A percentile compares a stretch with the other conserved stretches of the same genome.
Conservation (phyloP, 2,113 vertebrate genomes). For the Tringa solitaria region DNA sequence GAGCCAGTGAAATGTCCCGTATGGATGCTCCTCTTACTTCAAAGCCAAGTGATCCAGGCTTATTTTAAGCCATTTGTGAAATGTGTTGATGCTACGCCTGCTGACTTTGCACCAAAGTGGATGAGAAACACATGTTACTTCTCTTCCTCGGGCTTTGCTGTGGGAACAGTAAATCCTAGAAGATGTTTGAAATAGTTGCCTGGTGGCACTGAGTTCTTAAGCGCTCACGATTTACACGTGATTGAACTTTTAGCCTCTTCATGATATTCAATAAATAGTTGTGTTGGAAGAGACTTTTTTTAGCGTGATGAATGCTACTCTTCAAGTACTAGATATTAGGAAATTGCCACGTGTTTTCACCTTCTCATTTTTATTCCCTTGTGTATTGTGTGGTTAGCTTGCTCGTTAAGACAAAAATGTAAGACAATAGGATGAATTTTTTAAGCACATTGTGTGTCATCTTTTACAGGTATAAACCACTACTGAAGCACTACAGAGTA, state of each 20-base stretch:
- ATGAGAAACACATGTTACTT: not conserved
- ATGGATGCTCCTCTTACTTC: not conserved
- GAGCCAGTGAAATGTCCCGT: not conserved
- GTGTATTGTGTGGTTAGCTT: not conserved
- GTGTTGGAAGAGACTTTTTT: not conserved
- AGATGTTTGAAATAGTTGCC: not conserved
- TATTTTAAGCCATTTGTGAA: not conserved
- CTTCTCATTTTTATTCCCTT: not conserved
- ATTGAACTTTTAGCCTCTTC: not conserved
- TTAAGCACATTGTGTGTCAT: not conserved
- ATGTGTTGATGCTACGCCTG: not conserved
- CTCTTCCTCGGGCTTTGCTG: not conserved
- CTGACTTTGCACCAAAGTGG: not conserved
- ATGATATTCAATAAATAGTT: not conserved
- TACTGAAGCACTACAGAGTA: not conserved
- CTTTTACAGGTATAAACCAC: not conserved
- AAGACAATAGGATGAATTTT: not conserved
- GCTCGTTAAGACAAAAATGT: not conserved
- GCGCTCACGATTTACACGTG: not conserved
- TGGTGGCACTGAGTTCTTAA: not conserved
- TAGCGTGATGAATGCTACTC: not conserved
- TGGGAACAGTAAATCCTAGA: not conserved
- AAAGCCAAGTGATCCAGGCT: not conserved
- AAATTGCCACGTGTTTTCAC: not conserved
- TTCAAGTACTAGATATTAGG: not conserved